Percentiles rank a stretch among this genome's conserved stretches.
These are phyloP conservation scores for Cassiopea andromeda DNA, from an alignment of 30 jellyfish, hydroid and myxozoan genomes.

Conservation along the genomic window DNA sequence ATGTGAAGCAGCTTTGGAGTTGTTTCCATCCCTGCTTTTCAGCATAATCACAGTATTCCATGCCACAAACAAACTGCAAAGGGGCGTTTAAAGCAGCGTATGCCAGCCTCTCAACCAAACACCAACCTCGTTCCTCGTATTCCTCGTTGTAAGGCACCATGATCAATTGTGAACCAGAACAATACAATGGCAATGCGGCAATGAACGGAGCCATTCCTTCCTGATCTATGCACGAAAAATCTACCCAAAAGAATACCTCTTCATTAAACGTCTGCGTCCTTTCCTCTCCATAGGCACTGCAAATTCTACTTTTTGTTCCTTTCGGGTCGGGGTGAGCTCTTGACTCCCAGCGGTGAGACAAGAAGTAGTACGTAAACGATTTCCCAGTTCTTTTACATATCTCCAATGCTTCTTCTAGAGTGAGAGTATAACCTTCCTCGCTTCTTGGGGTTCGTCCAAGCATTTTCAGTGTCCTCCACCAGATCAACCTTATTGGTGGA, in stretches of 20 bases:
- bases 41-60: slow-evolving; percentile 52
- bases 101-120: slow-evolving; percentile 76
- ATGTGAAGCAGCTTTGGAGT: slow-evolving; percentile 59
- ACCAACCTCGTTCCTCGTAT: slow-evolving; percentile 73
- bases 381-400: slow-evolving; percentile 52
- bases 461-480: slow-evolving; percentile 63
- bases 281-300: slow-evolving; percentile 39
- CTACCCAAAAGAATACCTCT: slow-evolving; percentile 69
- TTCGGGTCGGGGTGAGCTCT: slow-evolving; percentile 60
- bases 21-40: slow-evolving; percentile 54
- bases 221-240: slow-evolving; percentile 50
- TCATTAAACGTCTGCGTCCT: slow-evolving; percentile 34
- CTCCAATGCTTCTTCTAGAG: slow-evolving; percentile 57
- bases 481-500: slow-evolving; percentile 57
- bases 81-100: slow-evolving; percentile 68
- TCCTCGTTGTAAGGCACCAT: slow-evolving; percentile 74
- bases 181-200: slow-evolving; percentile 66
- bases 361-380: slow-evolving; percentile 45
- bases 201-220: slow-evolving; percentile 50
- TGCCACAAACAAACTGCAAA: slow-evolving; percentile 67
- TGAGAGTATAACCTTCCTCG: slow-evolving; percentile 60
- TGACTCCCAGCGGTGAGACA: slow-evolving; percentile 74
- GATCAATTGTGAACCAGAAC: slow-evolving; percentile 66
- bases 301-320: slow-evolving; percentile 43
- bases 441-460: slow-evolving; percentile 59